phyloP scores from a whole-genome alignment of 2,888 invertebrate species.

The Clitarchus hookeri region DNA sequence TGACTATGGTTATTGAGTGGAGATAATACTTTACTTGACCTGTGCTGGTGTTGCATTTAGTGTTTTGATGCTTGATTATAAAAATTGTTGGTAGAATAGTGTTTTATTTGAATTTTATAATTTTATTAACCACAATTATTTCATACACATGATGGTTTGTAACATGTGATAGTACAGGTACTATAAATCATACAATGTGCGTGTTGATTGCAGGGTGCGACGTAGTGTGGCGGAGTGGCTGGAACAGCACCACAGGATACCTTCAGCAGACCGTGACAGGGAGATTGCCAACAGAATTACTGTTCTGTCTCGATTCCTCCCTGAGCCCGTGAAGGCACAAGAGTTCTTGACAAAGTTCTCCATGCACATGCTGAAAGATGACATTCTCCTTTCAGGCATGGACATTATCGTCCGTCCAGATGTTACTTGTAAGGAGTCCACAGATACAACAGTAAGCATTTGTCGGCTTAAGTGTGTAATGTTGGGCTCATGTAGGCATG shows the following conservation, averaged over 20 bases:
- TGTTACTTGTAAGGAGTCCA: constrained; percentile 92
- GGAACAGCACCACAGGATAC: constrained; percentile 76
- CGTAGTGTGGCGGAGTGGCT: constrained; percentile 86
- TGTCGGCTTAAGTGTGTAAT: constrained; percentile 36
- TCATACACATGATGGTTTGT: too few species aligned
- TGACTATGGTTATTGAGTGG: too few species aligned
- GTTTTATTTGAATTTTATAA: too few species aligned
- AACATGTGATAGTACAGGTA: too few species aligned
- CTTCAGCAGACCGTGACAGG: constrained; percentile 70
- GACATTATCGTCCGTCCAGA: constrained; percentile 86
- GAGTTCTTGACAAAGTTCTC: constrained; percentile 87
- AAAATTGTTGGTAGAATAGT: too few species aligned
- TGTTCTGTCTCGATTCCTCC: constrained; percentile 74
- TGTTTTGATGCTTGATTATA: too few species aligned
- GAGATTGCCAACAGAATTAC: constrained; percentile 70
- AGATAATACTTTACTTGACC: too few species aligned
- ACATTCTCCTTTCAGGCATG: constrained; percentile 74
- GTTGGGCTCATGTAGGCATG: not conserved
- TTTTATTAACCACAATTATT: too few species aligned
- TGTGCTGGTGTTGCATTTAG: too few species aligned
- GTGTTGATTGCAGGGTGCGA: constrained; percentile 62
- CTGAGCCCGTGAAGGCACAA: constrained; percentile 90
- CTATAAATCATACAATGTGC: too few species aligned
- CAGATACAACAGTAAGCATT: constrained; percentile 80
- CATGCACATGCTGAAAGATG: constrained; percentile 74